Evolutionary conservation across 2,797 vertebrate species (phyloP), one percentile per base, ranked within the genome.

Genomic region (Philypnodon macrostomus): DNA sequence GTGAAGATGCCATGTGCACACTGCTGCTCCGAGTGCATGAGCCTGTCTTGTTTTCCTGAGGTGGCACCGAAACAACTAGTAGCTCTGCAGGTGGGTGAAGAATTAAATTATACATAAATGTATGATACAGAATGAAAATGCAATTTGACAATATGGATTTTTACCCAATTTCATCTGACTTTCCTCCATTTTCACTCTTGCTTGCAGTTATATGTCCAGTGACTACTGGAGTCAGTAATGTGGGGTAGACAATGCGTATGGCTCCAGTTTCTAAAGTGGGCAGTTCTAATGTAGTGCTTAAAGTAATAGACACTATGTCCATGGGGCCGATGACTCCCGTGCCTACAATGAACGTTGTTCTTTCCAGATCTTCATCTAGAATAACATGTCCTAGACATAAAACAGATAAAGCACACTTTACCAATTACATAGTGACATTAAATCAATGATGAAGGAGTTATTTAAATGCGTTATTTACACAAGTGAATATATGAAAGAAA

Each of bases 31-130:
- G 81, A 67, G 21, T 79, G 84, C 2, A 79, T 35, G 13, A 61
- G 52, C 34, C 85, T 79, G 30, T 89, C 87, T 47, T 78, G 85
- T 79, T 90, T 92, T 38, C 79, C 89, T 49, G 87, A 81, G 38
- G 82, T 75, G 48, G 79, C 85, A 41, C 93, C 77, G 0, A 98
- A 98, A 75, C 95, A 98, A 76, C 91, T 97, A 66, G 95, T 95
- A 2, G 92, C 83, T 77, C 95, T 98, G 73, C 52, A 56, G 18
- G 17, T n/a, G n/a, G n/a, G n/a, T n/a, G n/a, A 65, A 1, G 0
- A 40, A 24, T 29, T 19, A 16, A 15, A 7, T 7, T 15, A 7
- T 10, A 15, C 10, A 23, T 9, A 47, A 4, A 7, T 14, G 7
- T 30, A 37, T 0, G n/a, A 0, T 37, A 12, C 24, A 11, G 13